phyloP scores from a whole-genome alignment of 2,797 vertebrate species.

The Coilia nasus region DNA sequence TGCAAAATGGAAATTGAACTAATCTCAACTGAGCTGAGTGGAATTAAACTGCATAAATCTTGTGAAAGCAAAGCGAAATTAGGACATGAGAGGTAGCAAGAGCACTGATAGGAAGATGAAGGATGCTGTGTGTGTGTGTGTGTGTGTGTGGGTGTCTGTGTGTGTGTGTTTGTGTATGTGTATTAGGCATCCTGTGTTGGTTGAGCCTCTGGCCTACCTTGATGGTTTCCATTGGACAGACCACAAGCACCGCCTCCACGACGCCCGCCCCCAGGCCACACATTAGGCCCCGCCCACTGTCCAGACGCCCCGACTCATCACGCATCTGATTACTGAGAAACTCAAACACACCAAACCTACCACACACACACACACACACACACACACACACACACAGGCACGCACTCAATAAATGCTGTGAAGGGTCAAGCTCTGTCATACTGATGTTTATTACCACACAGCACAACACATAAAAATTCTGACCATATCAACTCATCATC shows the following conservation, averaged over 20 bases:
- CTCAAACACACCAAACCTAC: constrained; percentile 92
- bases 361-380: constrained; percentile 10
- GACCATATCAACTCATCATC: background rate
- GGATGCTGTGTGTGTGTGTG: no score
- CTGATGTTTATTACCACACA: background rate
- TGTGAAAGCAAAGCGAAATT: no score
- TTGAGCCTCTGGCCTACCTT: constrained; percentile 74
- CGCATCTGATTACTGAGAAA: constrained; percentile 91
- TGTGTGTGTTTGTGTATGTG: no score
- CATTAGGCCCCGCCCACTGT: constrained; percentile 85
- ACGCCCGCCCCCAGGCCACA: constrained; percentile 91
- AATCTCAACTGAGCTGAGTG: no score
- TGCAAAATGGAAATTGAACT: background rate
- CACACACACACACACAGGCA: background rate
- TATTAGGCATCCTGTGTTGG: background rate
- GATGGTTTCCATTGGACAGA: constrained; percentile 95
- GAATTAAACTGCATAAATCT: no score
- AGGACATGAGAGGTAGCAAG: background rate
- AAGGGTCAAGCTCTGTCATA: background rate
- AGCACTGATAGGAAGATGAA: no score
- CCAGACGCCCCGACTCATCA: constrained; percentile 84
- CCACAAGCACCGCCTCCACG: constrained; percentile 86
- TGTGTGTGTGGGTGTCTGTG: no score
- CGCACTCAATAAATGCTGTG: background rate
- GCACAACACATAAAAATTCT: background rate